A percentile compares a stretch with the other conserved stretches of the same genome.
These are phyloP conservation scores for Tipula unca DNA, from an alignment of 2,888 invertebrate species.

Conservation along the genomic window DNA sequence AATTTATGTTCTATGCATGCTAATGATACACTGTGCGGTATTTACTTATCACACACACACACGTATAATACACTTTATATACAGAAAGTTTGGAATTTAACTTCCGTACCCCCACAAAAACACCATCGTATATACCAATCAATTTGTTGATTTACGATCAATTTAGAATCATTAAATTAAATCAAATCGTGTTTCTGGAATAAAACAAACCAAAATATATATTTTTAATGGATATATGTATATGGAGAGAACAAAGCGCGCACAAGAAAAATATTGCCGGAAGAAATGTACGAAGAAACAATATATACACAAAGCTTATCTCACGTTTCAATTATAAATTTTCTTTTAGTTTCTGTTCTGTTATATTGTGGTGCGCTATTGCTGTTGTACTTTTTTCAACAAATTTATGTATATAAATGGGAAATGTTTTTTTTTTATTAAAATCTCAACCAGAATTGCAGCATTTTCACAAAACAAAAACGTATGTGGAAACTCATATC, in stretches of 20 bases:
- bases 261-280: not conserved
- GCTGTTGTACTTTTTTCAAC: not conserved
- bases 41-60: not conserved
- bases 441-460: no score
- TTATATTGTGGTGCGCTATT: not conserved
- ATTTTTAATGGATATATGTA: not conserved
- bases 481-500: no score
- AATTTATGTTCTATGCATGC: not conserved
- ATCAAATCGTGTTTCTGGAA: not conserved
- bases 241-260: not conserved
- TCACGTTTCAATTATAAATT: constrained; percentile 14
- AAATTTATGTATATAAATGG: not conserved
- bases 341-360: not conserved
- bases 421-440: not conserved
- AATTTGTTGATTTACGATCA: constrained; percentile 8
- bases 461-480: no score
- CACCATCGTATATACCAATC: not conserved
- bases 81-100: not conserved
- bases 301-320: not conserved
- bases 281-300: not conserved
- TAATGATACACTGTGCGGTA: not conserved
- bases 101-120: not conserved
- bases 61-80: not conserved
- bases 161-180: not conserved
- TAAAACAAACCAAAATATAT: not conserved